Evolutionary conservation across 1,140 invertebrate genomes (phyloP), one percentile per base, ranked within the genome.

Genomic region (Trinorchestia longiramus): DNA sequence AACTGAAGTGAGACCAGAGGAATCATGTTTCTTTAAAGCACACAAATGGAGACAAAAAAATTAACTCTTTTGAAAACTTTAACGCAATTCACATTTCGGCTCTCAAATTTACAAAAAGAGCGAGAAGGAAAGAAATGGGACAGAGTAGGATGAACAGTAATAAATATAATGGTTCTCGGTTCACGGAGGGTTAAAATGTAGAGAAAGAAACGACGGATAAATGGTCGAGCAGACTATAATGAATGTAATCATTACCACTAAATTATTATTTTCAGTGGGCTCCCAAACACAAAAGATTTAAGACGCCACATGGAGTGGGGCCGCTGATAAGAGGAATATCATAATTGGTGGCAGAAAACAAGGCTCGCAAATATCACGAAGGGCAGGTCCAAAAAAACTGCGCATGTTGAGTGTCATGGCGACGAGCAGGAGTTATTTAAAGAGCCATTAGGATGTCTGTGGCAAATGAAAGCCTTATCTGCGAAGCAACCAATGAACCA

Each of bases 381-480:
- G 62, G 62, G 62, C 62, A 77, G 62, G 28, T 1, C 28, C 62
- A 1, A 77, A 77, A 77, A 77, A 77, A 28, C 62, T 11, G 62
- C 62, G 62, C 62, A 77, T 77, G 62, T 77, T 77, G 62, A 94
- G 44, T 94, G 92, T 47, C 92, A 45, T 94, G 92, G 92, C 92
- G 92, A 43, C 44, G 92, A 40, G 92, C 44, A 94, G 92, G 92
- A 40, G 92, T 94, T 94, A 94, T 94, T 94, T 45, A 45, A 94
- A 94, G 41, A 94, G 92, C 92, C 92, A 94, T 94, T 94, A 94
- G 92, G 41, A 94, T 45, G 44, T 94, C 92, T 45, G 43, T 94
- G 43, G 92, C 44, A 94, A 94, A 94, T 94, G 92, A 94, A 91
- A 94, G 92, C 92, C 92, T 94, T 94, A 94, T 94, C 92, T 94